Evolutionary conservation across 2,113 vertebrate genomes (phyloP).

Genomic region (Camelus bactrianus): DNA sequence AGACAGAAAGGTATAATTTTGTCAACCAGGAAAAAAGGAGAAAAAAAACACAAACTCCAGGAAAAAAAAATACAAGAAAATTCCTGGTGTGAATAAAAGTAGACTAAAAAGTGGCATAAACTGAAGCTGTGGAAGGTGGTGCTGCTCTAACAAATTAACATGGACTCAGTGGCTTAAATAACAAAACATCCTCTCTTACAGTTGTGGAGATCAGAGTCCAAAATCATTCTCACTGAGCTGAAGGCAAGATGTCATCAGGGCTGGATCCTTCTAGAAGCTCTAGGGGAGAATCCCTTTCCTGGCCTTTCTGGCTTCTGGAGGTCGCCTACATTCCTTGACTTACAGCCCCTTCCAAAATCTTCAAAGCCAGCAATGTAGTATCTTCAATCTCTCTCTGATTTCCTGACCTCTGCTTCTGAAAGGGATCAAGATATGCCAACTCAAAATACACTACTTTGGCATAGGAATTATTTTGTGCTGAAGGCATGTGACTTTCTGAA

Average conservation of each 20-base stretch:
- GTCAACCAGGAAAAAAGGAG: background rate
- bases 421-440: background rate
- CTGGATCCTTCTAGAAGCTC: background rate
- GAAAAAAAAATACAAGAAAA: background rate
- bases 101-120: background rate
- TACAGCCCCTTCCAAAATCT: background rate
- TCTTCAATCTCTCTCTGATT: background rate
- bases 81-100: background rate
- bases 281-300: no score
- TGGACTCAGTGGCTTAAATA: background rate
- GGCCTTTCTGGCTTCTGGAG: background rate
- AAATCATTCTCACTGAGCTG: background rate
- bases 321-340: background rate
- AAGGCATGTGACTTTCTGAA: background rate
- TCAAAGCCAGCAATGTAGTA: background rate
- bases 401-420: background rate
- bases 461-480: background rate
- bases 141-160: background rate
- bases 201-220: background rate
- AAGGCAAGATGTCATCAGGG: background rate
- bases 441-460: background rate
- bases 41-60: no score
- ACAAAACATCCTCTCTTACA: background rate
- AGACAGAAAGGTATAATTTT: background rate
- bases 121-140: no score